Evolutionary conservation across 2,888 invertebrate species (phyloP).

Genomic region (Agonopterix alstromeriana): DNA sequence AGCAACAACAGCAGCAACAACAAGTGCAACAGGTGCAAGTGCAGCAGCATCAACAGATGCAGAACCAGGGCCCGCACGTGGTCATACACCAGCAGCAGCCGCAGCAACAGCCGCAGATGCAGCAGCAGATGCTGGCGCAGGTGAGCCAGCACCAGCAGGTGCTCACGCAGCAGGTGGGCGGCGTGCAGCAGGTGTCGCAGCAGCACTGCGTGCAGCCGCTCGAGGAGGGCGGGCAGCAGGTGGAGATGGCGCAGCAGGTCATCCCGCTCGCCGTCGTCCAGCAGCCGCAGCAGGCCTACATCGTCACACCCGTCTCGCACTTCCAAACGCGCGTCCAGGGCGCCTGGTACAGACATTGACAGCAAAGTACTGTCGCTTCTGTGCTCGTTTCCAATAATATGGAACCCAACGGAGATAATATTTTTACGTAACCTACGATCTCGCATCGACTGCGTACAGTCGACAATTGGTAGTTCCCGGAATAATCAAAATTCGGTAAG

Average conservation of each 20-base stretch:
- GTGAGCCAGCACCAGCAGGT: conserved; percentile 72
- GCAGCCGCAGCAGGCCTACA: conserved; percentile 79
- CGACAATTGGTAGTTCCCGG: conserved; percentile 25
- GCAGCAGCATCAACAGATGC: conserved; percentile 65
- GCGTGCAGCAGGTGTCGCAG: conserved; percentile 60
- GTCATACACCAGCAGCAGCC: conserved; percentile 60
- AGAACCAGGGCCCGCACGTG: conserved; percentile 51
- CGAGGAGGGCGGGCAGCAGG: conserved; percentile 69
- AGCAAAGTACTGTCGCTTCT: conserved; percentile 15
- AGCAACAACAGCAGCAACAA: conserved; percentile 57
- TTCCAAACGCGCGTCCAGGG: conserved; percentile 80
- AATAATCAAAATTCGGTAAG: conserved; percentile 20
- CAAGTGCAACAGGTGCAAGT: conserved; percentile 62
- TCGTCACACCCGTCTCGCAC: conserved; percentile 81
- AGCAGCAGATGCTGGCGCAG: conserved; percentile 70
- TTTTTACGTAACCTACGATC: conserved; percentile 38
- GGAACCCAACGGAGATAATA: conserved; percentile 20
- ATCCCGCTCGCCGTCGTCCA: conserved; percentile 80
- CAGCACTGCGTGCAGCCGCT: conserved; percentile 70
- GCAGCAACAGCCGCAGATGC: conserved; percentile 53
- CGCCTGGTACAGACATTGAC: conserved; percentile 75
- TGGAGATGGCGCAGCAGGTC: conserved; percentile 80
- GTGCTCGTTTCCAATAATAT: conserved; percentile 17
- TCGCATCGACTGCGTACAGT: conserved; percentile 33
- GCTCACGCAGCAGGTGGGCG: conserved; percentile 57